These are phyloP conservation scores for Netelia virgata DNA, from an alignment of 2,888 invertebrate species.

Conservation along the genomic window DNA sequence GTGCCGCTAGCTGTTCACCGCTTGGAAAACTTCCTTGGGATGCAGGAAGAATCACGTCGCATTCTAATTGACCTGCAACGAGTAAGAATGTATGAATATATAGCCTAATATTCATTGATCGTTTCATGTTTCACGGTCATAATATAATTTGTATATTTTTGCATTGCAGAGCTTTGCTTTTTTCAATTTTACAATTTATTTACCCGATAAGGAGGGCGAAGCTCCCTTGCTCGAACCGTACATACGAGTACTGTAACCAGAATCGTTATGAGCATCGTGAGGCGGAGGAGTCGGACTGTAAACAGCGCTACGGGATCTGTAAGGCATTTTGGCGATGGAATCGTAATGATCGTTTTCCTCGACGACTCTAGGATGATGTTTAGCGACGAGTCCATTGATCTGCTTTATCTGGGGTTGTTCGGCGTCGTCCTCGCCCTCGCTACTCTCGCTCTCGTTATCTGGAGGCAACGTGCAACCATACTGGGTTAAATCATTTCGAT, in stretches of 20 bases:
- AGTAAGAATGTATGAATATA: conserved; percentile 3
- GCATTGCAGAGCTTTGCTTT: not conserved
- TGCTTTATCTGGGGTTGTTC: conserved; percentile 73
- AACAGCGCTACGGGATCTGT: conserved; percentile 85
- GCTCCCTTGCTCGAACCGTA: conserved; percentile 92
- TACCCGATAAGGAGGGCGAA: conserved; percentile 89
- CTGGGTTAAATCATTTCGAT: conserved; percentile 23
- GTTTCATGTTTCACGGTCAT: too few species aligned
- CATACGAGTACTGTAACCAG: conserved; percentile 94
- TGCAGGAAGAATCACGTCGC: conserved; percentile 79
- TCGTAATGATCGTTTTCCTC: conserved; percentile 77
- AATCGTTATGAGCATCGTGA: conserved; percentile 91
- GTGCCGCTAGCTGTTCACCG: conserved; percentile 78
- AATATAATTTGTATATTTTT: too few species aligned
- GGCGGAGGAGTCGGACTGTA: conserved; percentile 85
- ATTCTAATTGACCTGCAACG: conserved; percentile 79
- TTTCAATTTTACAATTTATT: conserved; percentile 3
- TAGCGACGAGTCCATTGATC: conserved; percentile 72
- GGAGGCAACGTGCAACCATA: conserved; percentile 3
- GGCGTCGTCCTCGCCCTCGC: conserved; percentile 78
- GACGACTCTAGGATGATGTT: conserved; percentile 71
- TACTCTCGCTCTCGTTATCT: conserved; percentile 81
- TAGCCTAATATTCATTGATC: not conserved
- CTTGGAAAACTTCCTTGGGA: conserved; percentile 75
- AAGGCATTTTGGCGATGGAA: conserved; percentile 81